A percentile compares a stretch with the other conserved stretches of the same genome.
Evolutionary conservation across 2,888 invertebrate genomes (phyloP).

Genomic region (Eupithecia insigniata): DNA sequence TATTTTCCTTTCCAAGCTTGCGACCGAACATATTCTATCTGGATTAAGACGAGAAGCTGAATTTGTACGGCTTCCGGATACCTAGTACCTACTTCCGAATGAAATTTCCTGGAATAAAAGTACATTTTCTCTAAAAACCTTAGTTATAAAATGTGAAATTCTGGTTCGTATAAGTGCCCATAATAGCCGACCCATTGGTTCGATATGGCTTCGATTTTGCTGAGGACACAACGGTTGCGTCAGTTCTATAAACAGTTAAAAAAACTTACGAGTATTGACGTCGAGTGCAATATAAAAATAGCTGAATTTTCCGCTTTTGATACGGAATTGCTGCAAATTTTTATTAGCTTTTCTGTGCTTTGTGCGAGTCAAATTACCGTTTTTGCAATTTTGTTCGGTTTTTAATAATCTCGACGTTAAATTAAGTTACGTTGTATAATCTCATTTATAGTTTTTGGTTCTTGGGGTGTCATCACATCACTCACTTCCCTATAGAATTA

Average conservation of each 20-base stretch:
- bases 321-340: slow-evolving; percentile 24
- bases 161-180: slow-evolving; percentile 25
- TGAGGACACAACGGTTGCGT: slow-evolving; percentile 27
- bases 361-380: slow-evolving; percentile 8
- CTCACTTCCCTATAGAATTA: background rate
- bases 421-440: no score
- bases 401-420: slow-evolving; percentile 24
- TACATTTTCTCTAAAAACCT: slow-evolving; percentile 17
- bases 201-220: slow-evolving; percentile 34
- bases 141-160: slow-evolving; percentile 25
- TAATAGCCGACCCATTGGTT: slow-evolving; percentile 30
- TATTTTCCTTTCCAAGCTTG: slow-evolving; percentile 31
- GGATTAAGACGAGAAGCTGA: slow-evolving; percentile 24
- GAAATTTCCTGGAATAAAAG: slow-evolving; percentile 28
- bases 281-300: slow-evolving; percentile 27
- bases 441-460: background rate
- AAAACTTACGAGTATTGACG: slow-evolving; percentile 16
- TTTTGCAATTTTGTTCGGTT: slow-evolving; percentile 16
- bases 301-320: slow-evolving; percentile 25
- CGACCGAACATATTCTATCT: slow-evolving; percentile 31
- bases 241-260: slow-evolving; percentile 23
- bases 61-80: slow-evolving; percentile 26
- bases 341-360: slow-evolving; percentile 18
- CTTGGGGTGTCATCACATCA: no score
- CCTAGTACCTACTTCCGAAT: slow-evolving; percentile 5